These are phyloP conservation scores for Hippocampus abdominalis DNA, from an alignment of 2,113 vertebrate genomes.

Conservation along the genomic window DNA sequence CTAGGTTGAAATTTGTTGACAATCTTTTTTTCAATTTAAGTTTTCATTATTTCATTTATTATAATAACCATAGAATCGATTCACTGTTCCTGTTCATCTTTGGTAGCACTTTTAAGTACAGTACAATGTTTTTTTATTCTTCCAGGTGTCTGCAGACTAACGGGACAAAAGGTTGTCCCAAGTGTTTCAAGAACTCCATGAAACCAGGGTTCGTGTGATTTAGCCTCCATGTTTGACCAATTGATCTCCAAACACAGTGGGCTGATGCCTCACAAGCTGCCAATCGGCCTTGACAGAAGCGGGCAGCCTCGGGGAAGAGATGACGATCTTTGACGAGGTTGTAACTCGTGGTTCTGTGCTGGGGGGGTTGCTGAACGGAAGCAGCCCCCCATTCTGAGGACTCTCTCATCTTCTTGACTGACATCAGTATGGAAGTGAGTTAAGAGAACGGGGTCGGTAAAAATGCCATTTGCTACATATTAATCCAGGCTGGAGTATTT, in stretches of 20 bases:
- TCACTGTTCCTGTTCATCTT: background rate
- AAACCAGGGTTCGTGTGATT: constrained; percentile 94
- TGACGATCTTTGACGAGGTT: constrained; percentile 31
- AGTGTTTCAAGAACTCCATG: constrained; percentile 88
- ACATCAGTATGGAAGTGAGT: constrained; percentile 28
- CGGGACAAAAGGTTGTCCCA: constrained; percentile 87
- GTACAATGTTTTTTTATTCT: background rate
- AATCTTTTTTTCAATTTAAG: too few relatives aligned
- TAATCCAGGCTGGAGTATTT: constrained; percentile 26
- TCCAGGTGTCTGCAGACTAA: constrained; percentile 90
- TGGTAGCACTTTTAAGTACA: background rate
- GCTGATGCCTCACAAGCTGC: constrained; percentile 33
- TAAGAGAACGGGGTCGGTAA: constrained; percentile 19
- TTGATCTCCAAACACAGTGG: constrained; percentile 36
- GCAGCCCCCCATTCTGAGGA: constrained; percentile 25
- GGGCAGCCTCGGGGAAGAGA: constrained; percentile 43
- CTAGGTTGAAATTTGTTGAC: too few relatives aligned
- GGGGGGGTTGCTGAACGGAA: constrained; percentile 40
- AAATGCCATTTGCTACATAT: constrained; percentile 22
- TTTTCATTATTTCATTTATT: too few relatives aligned
- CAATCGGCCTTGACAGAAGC: constrained; percentile 43
- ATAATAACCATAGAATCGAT: too few relatives aligned
- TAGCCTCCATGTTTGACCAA: background rate
- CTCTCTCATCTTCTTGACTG: constrained; percentile 22
- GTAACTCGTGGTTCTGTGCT: constrained; percentile 20